Base-by-base conservation (phyloP, 1,140 invertebrate genomes). In the Rhagoletis zephyria region DNA sequence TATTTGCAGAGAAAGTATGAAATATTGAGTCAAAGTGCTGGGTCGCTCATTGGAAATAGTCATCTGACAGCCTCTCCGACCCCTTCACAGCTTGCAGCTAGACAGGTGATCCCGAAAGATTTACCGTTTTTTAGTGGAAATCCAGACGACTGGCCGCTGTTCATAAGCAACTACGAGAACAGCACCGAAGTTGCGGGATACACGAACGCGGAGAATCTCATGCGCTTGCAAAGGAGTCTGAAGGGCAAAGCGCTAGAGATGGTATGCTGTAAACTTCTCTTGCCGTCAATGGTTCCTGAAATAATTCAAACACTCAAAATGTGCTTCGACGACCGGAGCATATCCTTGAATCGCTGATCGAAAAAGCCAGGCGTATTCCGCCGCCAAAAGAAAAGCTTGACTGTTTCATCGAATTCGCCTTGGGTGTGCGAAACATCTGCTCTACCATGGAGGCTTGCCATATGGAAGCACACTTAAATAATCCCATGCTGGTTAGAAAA, bases 211-310 rank as follows among this genome's bases (percentile, higher is more conserved):
- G 85, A 86, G 30, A 87, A 87, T 87, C 51, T 70, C 16, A 87
- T 65, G 7, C 64, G 63, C 5, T 19, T 87, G 16, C 86, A 87
- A 65, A 9, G 6, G 9, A 2, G 85, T 63, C 51, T 87, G 7
- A 87, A 87, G 45, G 85, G 86, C 4, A 87, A 56, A 19, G 86
- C 86, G 30, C 14, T 40, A n/a, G 86, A 87, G 51, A 48, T 87
- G 40, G 64, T 65, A 16, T 19, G 14, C 5, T 65, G 51, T 51
- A 87, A 87, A 56, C 40, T 64, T 10, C 64, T 87, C 19, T 56
- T 87, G 19, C 45, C 86, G 9, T 9, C 59, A 1, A 12, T 86
- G 16, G 85, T 86, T 30, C 85, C 85, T 10, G 85, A 87, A 4
- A 67, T 87, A 63, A 87, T 87, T 42, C 9, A 65, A 12, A 87